Conservation (phyloP, 2,888 invertebrate species). For the Erpobdella octoculata region DNA sequence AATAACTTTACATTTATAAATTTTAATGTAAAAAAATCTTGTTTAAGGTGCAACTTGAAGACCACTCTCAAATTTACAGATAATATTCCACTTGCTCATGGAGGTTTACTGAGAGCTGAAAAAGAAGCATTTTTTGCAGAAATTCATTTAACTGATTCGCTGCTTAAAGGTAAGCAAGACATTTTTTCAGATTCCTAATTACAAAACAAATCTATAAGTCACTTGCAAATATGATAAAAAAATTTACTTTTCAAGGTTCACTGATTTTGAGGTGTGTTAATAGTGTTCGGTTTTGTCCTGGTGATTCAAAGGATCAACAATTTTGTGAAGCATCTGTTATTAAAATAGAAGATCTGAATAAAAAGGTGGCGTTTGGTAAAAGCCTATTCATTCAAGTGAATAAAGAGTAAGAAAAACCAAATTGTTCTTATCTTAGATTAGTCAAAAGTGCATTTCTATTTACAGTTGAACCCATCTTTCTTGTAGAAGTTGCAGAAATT, state of each 20-base stretch:
- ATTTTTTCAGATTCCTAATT: background rate
- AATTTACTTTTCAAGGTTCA: background rate
- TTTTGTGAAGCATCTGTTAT: conserved; percentile 46
- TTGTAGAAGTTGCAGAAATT: conserved; percentile 36
- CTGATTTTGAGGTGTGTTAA: conserved; percentile 41
- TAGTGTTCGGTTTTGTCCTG: conserved; percentile 30
- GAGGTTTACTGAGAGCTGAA: conserved; percentile 20
- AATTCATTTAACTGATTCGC: conserved; percentile 43
- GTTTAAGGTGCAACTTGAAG: conserved; percentile 47
- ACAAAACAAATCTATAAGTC: too few relatives aligned
- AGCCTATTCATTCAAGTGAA: too few relatives aligned
- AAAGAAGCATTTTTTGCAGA: conserved; percentile 15
- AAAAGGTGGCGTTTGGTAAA: too few relatives aligned
- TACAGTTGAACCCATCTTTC: too few relatives aligned
- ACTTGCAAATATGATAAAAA: background rate
- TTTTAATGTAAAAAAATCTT: too few relatives aligned
- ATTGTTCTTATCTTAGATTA: too few relatives aligned
- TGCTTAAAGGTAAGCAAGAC: conserved; percentile 48
- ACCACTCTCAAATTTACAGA: conserved; percentile 40
- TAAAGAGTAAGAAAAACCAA: too few relatives aligned
- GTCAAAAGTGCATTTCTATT: too few relatives aligned
- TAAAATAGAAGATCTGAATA: conserved; percentile 41
- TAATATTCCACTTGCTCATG: conserved; percentile 40
- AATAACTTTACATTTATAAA: too few relatives aligned
- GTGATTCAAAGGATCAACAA: background rate